phyloP scores from a whole-genome alignment of 2,888 invertebrate genomes.

The Steinernema scapterisci region DNA sequence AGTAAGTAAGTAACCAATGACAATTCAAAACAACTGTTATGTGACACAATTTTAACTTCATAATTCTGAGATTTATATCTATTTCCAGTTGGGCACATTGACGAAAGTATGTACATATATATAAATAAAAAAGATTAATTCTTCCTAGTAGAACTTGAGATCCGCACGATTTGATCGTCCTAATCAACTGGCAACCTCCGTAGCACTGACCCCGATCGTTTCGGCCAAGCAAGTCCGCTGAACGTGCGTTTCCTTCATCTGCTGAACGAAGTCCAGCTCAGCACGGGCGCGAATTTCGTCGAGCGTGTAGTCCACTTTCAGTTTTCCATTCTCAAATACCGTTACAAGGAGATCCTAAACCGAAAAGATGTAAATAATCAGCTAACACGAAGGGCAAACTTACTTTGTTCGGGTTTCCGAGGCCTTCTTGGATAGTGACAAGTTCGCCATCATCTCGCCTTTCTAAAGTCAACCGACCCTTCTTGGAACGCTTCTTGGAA shows the following conservation, averaged over 20 bases:
- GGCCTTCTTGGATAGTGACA: conserved; percentile 68
- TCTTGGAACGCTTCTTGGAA: conserved; percentile 70
- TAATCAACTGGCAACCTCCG: not conserved
- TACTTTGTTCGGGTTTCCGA: conserved; percentile 69
- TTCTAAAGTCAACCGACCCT: conserved; percentile 70
- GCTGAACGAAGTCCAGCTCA: conserved; percentile 64
- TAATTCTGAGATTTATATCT: too few species aligned
- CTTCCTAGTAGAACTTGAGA: not conserved
- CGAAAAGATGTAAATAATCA: not conserved
- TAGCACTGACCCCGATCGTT: not conserved
- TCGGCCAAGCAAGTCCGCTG: not conserved
- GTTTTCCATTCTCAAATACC: conserved; percentile 71
- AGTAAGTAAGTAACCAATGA: too few species aligned
- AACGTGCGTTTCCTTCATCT: not conserved
- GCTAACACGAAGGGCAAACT: not conserved
- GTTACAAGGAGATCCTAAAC: conserved; percentile 69
- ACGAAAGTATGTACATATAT: not conserved
- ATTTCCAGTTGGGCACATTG: not conserved
- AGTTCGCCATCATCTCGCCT: conserved; percentile 55
- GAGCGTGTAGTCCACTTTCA: conserved; percentile 69
- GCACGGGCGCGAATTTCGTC: conserved; percentile 69
- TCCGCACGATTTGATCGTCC: not conserved
- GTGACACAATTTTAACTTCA: too few species aligned
- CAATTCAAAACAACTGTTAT: not conserved
- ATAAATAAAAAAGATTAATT: not conserved